These are phyloP conservation scores for Zaprionus africanus DNA, from an alignment of 1,140 invertebrate genomes.

Conservation along the genomic window DNA sequence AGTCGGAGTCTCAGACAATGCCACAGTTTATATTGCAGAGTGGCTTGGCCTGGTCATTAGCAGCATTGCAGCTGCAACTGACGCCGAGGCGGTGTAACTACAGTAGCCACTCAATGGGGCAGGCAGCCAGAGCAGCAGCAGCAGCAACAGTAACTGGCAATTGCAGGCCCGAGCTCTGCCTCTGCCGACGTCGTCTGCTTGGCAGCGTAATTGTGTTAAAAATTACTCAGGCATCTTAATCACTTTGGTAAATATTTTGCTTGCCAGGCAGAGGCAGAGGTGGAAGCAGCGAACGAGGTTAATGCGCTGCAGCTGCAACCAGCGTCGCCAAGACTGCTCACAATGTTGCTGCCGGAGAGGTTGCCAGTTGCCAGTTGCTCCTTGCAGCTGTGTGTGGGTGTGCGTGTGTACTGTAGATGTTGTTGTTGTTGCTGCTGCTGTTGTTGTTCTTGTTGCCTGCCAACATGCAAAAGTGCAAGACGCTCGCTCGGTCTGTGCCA, in stretches of 20 bases:
- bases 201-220: constrained; percentile 83
- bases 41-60: constrained; percentile 74
- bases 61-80: constrained; percentile 76
- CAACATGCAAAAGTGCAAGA: constrained; percentile 74
- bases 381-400: constrained; percentile 59
- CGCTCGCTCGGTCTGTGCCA: constrained; percentile 34
- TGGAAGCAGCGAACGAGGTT: constrained; percentile 65
- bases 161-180: constrained; percentile 19
- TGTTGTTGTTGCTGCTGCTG: not conserved
- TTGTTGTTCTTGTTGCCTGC: constrained; percentile 15
- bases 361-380: constrained; percentile 43
- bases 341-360: constrained; percentile 31
- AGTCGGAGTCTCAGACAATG: constrained; percentile 64
- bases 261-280: constrained; percentile 47
- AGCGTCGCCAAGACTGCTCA: constrained; percentile 45
- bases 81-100: constrained; percentile 69
- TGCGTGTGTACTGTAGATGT: constrained; percentile 57
- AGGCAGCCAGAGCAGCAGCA: constrained; percentile 31
- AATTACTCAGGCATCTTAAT: constrained; percentile 83
- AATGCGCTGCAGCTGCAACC: constrained; percentile 78
- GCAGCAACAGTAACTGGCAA: constrained; percentile 31
- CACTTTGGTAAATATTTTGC: constrained; percentile 83
- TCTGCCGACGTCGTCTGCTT: constrained; percentile 70
- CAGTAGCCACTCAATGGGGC: constrained; percentile 62
- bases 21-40: constrained; percentile 78